Conservation (phyloP, 2,888 invertebrate genomes). For the Rhyacophila evoluta region DNA sequence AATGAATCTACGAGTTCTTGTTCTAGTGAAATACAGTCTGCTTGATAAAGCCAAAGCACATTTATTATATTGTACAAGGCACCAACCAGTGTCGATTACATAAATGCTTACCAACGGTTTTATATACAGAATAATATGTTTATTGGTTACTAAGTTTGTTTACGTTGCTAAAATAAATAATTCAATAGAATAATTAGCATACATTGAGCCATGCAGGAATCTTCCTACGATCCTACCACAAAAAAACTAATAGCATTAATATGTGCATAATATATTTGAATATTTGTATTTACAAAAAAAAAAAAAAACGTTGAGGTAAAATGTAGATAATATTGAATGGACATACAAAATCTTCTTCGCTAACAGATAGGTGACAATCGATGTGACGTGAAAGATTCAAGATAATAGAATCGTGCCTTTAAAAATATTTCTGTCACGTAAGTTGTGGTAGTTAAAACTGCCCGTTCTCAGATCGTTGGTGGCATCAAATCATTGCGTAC, state of each 20-base stretch:
- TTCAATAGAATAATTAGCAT: no score
- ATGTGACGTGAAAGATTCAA: background rate
- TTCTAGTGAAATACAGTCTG: no score
- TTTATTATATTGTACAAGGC: no score
- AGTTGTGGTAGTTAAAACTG: background rate
- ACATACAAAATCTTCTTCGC: background rate
- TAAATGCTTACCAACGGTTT: no score
- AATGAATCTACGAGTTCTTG: no score
- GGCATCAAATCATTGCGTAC: background rate
- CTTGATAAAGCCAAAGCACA: no score
- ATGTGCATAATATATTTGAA: background rate
- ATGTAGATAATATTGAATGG: background rate
- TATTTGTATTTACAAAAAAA: no score
- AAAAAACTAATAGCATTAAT: background rate
- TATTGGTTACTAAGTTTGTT: no score
- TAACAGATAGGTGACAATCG: background rate
- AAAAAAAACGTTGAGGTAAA: background rate
- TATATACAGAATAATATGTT: no score
- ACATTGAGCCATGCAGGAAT: background rate
- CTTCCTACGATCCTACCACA: background rate
- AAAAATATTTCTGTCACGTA: constrained; percentile 14
- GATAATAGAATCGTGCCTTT: background rate
- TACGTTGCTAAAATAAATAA: no score
- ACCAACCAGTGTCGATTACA: no score
- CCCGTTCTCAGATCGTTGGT: constrained; percentile 9